Base-by-base conservation (phyloP, 2,888 invertebrate genomes). In the Pachymerium ferrugineum region DNA sequence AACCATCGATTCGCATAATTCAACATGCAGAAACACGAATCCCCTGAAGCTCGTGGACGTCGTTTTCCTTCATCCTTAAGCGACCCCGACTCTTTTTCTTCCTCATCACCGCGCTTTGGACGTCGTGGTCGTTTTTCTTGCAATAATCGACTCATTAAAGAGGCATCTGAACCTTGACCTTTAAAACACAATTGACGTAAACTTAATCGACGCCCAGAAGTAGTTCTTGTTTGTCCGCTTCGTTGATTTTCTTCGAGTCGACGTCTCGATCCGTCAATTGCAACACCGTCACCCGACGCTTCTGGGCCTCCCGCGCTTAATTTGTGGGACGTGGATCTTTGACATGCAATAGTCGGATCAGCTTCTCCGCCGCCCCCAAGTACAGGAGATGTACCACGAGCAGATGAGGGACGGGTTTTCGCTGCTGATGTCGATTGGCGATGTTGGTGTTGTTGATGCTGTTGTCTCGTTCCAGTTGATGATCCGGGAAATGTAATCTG, bases 1-100 rank as follows among this genome's bases (percentile, higher is more conserved):
- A 47, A 47, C 47, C 47, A 47, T 1, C 47, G 28, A n/a, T 68
- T 68, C 16, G 68, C 68, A 28, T 68, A 68, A 68, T 68, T 29
- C 68, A 29, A 29, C 68, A 68, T 68, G 28, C 29, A 68, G 25
- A 68, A 29, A 29, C 28, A 68, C 68, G 29, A 25, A 28, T 68
- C 68, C 14, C 28, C 68, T 4, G 16, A 25, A 10, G 30, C 68
- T 1, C 30, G 68, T 16, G 47, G 47, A 14, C 47, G 47, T 47
- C 47, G 16, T n/a, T 47, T 47, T 1, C n/a, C 19, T 8, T 47
- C 47, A 1, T 16, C 47, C n/a, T 47, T 47, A 1, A 47, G 4
- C 14, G 16, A 1, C 1, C 2, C 14, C 47, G n/a, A 16, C 19
- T 47, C 47, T 22, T 1, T 16, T 14, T 47, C 47, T 3, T 47